phyloP scores from a whole-genome alignment of 2,113 vertebrate genomes.

The Argyrosomus japonicus region DNA sequence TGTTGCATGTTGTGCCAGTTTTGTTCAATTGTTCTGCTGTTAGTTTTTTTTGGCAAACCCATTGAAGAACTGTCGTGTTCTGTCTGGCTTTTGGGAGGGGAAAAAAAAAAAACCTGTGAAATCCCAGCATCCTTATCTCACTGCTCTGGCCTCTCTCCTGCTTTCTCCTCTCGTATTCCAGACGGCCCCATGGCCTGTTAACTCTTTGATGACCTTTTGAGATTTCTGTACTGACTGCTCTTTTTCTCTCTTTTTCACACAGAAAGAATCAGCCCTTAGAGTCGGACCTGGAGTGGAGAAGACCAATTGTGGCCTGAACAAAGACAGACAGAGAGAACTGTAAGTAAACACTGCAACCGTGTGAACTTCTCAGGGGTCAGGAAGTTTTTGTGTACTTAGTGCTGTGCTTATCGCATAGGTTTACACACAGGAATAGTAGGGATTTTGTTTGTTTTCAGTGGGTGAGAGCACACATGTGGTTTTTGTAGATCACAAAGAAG shows the following conservation, averaged over 20 bases:
- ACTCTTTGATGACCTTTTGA: slow-evolving; percentile 57
- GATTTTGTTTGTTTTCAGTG: slow-evolving; percentile 13
- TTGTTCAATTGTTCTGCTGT: slow-evolving; percentile 41
- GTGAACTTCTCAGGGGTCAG: slow-evolving; percentile 8
- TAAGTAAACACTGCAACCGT: slow-evolving; percentile 67
- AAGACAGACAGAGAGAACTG: slow-evolving; percentile 72
- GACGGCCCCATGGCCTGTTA: slow-evolving; percentile 39
- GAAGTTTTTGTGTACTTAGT: not conserved
- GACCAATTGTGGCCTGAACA: slow-evolving; percentile 64
- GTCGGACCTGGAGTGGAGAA: slow-evolving; percentile 54
- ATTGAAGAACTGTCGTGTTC: slow-evolving; percentile 13
- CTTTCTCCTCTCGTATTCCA: slow-evolving; percentile 50
- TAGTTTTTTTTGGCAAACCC: slow-evolving; percentile 2
- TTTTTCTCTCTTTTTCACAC: slow-evolving; percentile 50
- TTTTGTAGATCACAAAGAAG: slow-evolving; percentile 4
- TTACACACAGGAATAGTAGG: slow-evolving; percentile 8
- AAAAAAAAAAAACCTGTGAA: slow-evolving; percentile 30
- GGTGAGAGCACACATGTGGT: not conserved
- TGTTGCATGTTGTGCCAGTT: slow-evolving; percentile 51
- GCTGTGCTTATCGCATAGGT: not conserved
- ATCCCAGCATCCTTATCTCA: slow-evolving; percentile 55
- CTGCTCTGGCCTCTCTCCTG: slow-evolving; percentile 5
- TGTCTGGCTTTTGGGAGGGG: slow-evolving; percentile 4
- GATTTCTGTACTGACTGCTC: slow-evolving; percentile 47
- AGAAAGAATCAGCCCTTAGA: slow-evolving; percentile 55